Evolutionary conservation across 1,140 invertebrate genomes (phyloP).

Genomic region (Pogonomyrmex barbatus): DNA sequence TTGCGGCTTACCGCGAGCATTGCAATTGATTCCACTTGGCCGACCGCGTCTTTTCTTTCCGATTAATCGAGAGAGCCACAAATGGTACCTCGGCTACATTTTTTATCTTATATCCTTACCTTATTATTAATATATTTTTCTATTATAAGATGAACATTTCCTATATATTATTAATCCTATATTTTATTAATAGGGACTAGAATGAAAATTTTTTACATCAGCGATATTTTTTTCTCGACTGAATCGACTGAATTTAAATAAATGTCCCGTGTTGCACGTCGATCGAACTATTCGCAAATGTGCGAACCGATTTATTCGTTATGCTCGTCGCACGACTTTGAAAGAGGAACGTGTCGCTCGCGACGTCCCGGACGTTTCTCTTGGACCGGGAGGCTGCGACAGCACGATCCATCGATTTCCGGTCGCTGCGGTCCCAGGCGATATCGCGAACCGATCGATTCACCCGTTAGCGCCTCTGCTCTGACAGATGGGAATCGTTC

Average conservation of each 20-base stretch:
- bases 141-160: background rate
- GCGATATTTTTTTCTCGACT: background rate
- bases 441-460: slow-evolving; percentile 35
- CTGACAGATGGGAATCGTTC: slow-evolving; percentile 54
- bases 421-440: background rate
- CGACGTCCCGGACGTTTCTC: slow-evolving; percentile 29
- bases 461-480: slow-evolving; percentile 20
- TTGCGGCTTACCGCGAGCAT: slow-evolving; percentile 71
- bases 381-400: background rate
- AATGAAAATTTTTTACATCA: background rate
- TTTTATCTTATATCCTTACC: background rate
- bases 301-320: slow-evolving; percentile 11
- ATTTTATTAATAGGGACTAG: background rate
- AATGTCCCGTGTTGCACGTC: background rate
- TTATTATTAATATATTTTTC: background rate
- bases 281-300: background rate
- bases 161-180: too few relatives aligned
- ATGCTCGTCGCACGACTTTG: slow-evolving; percentile 8
- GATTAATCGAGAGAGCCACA: slow-evolving; percentile 6
- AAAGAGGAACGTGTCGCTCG: slow-evolving; percentile 29
- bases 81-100: background rate
- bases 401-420: slow-evolving; percentile 46
- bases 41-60: slow-evolving; percentile 38
- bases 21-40: slow-evolving; percentile 71
- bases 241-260: background rate